Evolutionary conservation across 2,888 invertebrate genomes (phyloP).

Genomic region (Pantelozetes paolii): DNA sequence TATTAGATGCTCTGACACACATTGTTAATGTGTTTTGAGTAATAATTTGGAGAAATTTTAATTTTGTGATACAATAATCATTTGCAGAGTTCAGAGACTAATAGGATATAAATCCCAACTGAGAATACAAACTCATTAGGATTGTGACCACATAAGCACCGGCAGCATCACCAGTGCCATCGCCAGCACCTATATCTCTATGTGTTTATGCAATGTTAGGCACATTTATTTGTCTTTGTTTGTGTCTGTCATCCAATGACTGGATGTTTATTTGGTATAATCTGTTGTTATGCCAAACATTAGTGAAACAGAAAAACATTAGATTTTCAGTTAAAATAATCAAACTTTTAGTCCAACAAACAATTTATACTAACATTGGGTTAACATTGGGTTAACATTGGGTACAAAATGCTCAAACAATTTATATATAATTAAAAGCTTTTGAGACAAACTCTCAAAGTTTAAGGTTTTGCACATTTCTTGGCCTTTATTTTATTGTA

Average conservation of each 20-base stretch:
- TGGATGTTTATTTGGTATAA: constrained; percentile 23
- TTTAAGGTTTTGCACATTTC: not conserved
- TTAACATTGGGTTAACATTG: not conserved
- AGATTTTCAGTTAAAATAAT: constrained; percentile 19
- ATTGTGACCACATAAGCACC: constrained; percentile 27
- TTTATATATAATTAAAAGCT: constrained; percentile 23
- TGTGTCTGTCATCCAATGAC: constrained; percentile 1
- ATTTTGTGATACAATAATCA: not conserved
- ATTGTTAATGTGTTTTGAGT: not conserved
- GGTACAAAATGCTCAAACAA: not conserved
- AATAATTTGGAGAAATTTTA: not conserved
- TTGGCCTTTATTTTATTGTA: not conserved
- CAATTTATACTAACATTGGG: not conserved
- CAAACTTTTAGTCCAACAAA: constrained; percentile 20
- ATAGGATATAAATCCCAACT: constrained; percentile 2
- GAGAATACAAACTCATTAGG: not conserved
- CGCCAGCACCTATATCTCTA: not conserved
- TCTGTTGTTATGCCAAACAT: constrained; percentile 35
- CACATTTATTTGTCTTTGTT: constrained; percentile 7
- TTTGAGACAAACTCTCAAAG: not conserved
- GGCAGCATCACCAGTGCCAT: not conserved
- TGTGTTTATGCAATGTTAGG: constrained; percentile 4
- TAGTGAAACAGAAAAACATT: constrained; percentile 27
- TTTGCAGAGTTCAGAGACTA: not conserved
- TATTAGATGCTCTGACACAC: not conserved